These are phyloP conservation scores for Gymnosoma rotundatum DNA, from an alignment of 2,888 invertebrate genomes.

Conservation along the genomic window DNA sequence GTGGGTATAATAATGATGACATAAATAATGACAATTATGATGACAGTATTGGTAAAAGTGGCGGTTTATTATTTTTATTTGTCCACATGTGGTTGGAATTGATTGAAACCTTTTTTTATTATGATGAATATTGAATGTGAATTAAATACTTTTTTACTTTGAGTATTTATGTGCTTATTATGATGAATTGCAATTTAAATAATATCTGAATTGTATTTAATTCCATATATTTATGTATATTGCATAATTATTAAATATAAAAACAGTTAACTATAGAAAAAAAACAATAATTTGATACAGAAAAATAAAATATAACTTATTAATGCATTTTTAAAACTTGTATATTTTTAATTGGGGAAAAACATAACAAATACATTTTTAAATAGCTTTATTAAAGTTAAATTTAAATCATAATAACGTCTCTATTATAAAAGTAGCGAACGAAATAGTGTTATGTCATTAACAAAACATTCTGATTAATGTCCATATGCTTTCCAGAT, in stretches of 20 bases:
- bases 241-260: slow-evolving; percentile 32
- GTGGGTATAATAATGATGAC: slow-evolving; percentile 4
- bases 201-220: slow-evolving; percentile 23
- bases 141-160: slow-evolving; percentile 21
- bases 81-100: slow-evolving; percentile 30
- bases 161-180: slow-evolving; percentile 33
- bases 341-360: too few species aligned
- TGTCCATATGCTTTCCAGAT: too few species aligned
- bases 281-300: neutral
- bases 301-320: too few species aligned
- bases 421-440: too few species aligned
- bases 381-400: too few species aligned
- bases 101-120: slow-evolving; percentile 37
- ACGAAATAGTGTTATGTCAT: too few species aligned
- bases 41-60: slow-evolving; percentile 18
- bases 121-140: slow-evolving; percentile 28
- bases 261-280: slow-evolving; percentile 24
- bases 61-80: slow-evolving; percentile 23
- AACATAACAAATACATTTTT: too few species aligned
- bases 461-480: too few species aligned
- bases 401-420: too few species aligned
- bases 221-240: slow-evolving; percentile 2
- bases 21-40: slow-evolving; percentile 41
- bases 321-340: too few species aligned
- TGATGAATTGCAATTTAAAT: slow-evolving; percentile 28